These are phyloP conservation scores for Drosophila takahashii DNA, from an alignment of 1,140 invertebrate genomes.

Conservation along the genomic window DNA sequence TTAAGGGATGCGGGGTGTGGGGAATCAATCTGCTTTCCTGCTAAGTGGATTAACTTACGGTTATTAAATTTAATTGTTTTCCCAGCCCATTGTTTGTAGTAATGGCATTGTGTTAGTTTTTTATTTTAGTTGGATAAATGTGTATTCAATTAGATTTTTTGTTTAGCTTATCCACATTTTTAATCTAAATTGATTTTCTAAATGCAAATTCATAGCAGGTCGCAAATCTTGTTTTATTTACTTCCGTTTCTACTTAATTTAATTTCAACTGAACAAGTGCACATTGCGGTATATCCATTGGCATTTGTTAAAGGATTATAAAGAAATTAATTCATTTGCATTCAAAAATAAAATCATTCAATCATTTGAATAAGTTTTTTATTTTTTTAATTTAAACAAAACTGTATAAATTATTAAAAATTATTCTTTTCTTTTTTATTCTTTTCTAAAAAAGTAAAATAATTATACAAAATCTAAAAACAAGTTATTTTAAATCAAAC, in stretches of 20 bases:
- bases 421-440: no score
- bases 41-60: constrained; percentile 47
- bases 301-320: not conserved
- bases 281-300: constrained; percentile 2
- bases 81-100: constrained; percentile 3
- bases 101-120: constrained; percentile 5
- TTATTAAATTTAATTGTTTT: constrained; percentile 45
- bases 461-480: no score
- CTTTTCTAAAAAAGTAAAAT: no score
- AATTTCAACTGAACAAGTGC: not conserved
- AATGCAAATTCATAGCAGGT: not conserved
- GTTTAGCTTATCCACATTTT: not conserved
- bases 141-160: not conserved
- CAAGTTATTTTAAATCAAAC: no score
- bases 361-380: no score
- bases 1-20: constrained; percentile 2
- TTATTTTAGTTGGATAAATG: not conserved
- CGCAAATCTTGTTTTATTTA: not conserved
- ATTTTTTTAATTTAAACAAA: no score
- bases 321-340: not conserved
- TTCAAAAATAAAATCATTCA: no score
- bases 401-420: no score
- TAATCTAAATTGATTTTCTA: not conserved
- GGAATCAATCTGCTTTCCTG: constrained; percentile 31
- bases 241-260: constrained; percentile 1